Evolutionary conservation across 2,113 vertebrate genomes (phyloP).

Genomic region (Notiomystis cincta): DNA sequence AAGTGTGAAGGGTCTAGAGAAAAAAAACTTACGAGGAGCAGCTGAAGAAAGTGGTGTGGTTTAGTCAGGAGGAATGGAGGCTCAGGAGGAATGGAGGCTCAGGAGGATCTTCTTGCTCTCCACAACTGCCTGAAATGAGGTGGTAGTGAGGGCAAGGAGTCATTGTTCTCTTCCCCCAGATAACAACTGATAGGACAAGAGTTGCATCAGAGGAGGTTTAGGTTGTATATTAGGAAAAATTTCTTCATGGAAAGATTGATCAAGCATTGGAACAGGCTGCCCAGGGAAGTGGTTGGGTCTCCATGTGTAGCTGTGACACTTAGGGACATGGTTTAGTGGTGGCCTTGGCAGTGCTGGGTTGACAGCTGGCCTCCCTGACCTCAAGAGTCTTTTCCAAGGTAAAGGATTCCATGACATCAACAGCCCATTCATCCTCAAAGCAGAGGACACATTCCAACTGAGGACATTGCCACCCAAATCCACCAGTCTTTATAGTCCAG

Average conservation of each 20-base stretch:
- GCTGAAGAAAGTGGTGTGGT: neutral
- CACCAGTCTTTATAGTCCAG: neutral
- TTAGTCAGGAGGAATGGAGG: neutral
- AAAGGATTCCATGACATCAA: neutral
- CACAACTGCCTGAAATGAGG: neutral
- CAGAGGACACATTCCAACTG: neutral
- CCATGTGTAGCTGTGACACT: neutral
- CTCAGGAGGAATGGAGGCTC: neutral
- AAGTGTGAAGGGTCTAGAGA: neutral
- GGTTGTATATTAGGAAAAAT: neutral
- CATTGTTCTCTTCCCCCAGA: neutral
- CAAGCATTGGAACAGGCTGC: neutral
- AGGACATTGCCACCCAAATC: neutral
- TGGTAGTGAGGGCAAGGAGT: fast-evolving
- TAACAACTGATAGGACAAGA: neutral
- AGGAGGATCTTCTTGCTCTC: neutral
- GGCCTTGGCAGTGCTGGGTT: neutral
- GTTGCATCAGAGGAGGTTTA: neutral
- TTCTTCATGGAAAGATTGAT: neutral
- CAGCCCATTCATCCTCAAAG: neutral
- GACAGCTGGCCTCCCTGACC: neutral
- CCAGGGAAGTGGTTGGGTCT: neutral
- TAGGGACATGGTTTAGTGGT: too few relatives aligned
- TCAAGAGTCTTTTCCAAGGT: neutral
- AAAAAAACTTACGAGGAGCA: neutral